Evolutionary conservation across 30 jellyfish, hydroid and myxozoan species (phyloP).

Genomic region (Hydra vulgaris): DNA sequence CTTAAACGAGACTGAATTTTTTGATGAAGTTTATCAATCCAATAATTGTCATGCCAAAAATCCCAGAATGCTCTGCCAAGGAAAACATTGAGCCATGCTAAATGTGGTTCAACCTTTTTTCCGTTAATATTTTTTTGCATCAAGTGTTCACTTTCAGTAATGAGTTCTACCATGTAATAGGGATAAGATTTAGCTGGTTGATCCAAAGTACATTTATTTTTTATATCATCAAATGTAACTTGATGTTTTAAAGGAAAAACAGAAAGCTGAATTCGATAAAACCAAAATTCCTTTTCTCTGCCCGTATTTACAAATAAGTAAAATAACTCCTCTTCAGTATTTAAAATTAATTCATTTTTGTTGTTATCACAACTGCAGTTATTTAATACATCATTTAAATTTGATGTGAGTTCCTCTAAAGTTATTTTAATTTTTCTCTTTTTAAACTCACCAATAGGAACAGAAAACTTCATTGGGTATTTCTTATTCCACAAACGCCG

Average conservation of each 20-base stretch:
- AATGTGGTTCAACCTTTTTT: constrained; percentile 72
- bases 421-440: constrained; percentile 52
- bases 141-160: constrained; percentile 74
- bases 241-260: constrained; percentile 80
- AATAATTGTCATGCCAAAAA: constrained; percentile 93
- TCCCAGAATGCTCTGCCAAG: constrained; percentile 98
- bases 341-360: constrained; percentile 24
- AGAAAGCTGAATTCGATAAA: constrained; percentile 90
- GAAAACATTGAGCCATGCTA: constrained; percentile 84
- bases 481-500: constrained; percentile 92
- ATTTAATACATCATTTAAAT: constrained; percentile 33
- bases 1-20: constrained; percentile 77
- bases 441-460: constrained; percentile 65
- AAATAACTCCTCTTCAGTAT: constrained; percentile 37
- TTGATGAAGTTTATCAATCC: constrained; percentile 85
- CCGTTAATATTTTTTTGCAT: constrained; percentile 67
- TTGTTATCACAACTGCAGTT: constrained; percentile 8
- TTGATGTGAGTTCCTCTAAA: constrained; percentile 62
- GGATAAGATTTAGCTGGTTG: constrained; percentile 74
- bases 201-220: constrained; percentile 30
- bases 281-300: constrained; percentile 96
- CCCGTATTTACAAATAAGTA: constrained; percentile 76
- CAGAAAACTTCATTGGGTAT: constrained; percentile 64
- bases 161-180: constrained; percentile 72
- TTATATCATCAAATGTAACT: constrained; percentile 37